A percentile compares a stretch with the other conserved stretches of the same genome.
phyloP scores from a whole-genome alignment of 1,140 invertebrate genomes.

The Calliphora vicina region DNA sequence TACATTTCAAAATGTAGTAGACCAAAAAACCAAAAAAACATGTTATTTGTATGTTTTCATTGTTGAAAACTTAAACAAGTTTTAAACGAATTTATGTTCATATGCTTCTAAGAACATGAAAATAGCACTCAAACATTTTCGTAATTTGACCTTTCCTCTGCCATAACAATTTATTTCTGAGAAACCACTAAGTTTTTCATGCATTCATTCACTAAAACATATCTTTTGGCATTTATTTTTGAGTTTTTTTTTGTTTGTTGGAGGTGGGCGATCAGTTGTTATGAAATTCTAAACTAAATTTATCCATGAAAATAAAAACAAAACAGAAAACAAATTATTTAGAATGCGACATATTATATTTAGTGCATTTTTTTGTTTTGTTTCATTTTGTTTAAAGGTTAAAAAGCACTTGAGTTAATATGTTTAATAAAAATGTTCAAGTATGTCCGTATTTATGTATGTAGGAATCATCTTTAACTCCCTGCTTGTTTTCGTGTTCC shows the following conservation, averaged over 20 bases:
- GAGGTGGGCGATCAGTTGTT: neutral
- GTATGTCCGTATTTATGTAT: neutral
- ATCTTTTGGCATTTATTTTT: neutral
- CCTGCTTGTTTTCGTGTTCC: neutral
- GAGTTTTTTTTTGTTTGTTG: neutral
- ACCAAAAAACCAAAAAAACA: too few relatives aligned
- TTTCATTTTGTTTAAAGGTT: neutral
- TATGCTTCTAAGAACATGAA: too few relatives aligned
- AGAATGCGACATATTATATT: neutral
- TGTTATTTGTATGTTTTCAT: too few relatives aligned
- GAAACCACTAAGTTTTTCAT: neutral
- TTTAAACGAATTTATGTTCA: too few relatives aligned
- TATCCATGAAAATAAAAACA: neutral
- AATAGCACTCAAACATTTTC: neutral
- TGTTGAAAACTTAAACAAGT: too few relatives aligned
- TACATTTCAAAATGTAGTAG: too few relatives aligned
- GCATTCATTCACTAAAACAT: neutral
- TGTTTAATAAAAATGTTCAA: too few relatives aligned
- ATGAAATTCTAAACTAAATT: neutral
- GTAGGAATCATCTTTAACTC: neutral
- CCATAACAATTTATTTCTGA: neutral
- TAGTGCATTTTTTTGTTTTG: neutral
- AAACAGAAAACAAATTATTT: neutral
- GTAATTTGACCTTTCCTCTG: neutral
- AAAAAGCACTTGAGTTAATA: neutral